Evolutionary conservation across 2,888 invertebrate genomes (phyloP).

Genomic region (Malachius bipustulatus): DNA sequence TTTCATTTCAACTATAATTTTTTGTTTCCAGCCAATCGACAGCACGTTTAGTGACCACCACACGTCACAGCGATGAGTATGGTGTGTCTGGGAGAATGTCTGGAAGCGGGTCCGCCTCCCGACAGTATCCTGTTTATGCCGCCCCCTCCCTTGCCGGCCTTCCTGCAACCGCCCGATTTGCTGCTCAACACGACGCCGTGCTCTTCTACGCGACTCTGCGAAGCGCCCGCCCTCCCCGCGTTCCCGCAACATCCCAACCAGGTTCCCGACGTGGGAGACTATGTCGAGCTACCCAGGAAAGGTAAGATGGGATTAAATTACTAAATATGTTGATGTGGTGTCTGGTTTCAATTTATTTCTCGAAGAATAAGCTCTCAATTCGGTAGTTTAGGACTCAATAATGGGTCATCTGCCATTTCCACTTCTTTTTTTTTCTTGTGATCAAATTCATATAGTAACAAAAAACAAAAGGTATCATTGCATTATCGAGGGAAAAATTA

Average conservation of each 20-base stretch:
- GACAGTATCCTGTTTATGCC: conserved; percentile 73
- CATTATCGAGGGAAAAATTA: too few relatives aligned
- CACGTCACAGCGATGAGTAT: conserved; percentile 33
- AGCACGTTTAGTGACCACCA: neutral
- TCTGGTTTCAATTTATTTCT: too few relatives aligned
- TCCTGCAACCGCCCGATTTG: conserved; percentile 44
- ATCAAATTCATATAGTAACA: too few relatives aligned
- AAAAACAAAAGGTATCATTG: too few relatives aligned
- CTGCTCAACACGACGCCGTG: conserved; percentile 48
- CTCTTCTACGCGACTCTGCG: conserved; percentile 50
- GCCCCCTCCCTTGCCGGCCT: conserved; percentile 72
- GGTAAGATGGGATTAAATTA: too few relatives aligned
- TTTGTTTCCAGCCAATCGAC: too few relatives aligned
- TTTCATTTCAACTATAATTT: neutral
- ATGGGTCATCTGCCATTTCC: too few relatives aligned
- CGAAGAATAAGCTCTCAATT: too few relatives aligned
- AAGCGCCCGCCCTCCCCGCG: conserved; percentile 44
- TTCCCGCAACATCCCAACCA: conserved; percentile 24
- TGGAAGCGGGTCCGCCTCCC: conserved; percentile 64
- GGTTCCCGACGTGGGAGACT: conserved; percentile 41
- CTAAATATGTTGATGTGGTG: too few relatives aligned
- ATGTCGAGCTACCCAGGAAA: conserved; percentile 68
- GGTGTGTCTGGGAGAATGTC: conserved; percentile 47
- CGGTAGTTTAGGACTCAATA: too few relatives aligned
- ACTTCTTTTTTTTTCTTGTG: too few relatives aligned